Evolutionary conservation across 1,140 invertebrate genomes (phyloP).

Genomic region (Tribolium madens): DNA sequence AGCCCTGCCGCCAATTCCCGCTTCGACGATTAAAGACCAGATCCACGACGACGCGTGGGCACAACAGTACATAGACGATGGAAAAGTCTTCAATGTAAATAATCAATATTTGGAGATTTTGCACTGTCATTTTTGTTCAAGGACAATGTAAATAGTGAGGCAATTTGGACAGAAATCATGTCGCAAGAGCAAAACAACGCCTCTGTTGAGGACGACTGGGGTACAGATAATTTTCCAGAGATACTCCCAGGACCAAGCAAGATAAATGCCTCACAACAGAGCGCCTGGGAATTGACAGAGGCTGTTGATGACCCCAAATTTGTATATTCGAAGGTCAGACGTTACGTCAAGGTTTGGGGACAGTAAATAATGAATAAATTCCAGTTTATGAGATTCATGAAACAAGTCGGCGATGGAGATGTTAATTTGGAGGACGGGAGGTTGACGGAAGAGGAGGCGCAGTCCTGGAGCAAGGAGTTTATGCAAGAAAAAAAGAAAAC

Average conservation of each 20-base stretch:
- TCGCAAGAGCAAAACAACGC: slow-evolving; percentile 57
- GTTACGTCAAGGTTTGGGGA: neutral
- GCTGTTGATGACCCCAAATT: slow-evolving; percentile 76
- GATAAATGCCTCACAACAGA: slow-evolving; percentile 66
- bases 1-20: slow-evolving; percentile 66
- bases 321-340: slow-evolving; percentile 75
- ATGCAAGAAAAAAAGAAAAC: slow-evolving; percentile 53
- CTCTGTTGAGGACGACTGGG: slow-evolving; percentile 51
- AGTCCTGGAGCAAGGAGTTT: slow-evolving; percentile 72
- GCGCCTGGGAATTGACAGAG: slow-evolving; percentile 70
- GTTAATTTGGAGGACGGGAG: slow-evolving; percentile 67
- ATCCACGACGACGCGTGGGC: slow-evolving; percentile 71
- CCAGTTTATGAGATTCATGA: slow-evolving; percentile 90
- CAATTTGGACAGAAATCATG: slow-evolving; percentile 61
- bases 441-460: slow-evolving; percentile 63
- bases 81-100: slow-evolving; percentile 70
- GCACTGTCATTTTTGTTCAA: slow-evolving; percentile 46
- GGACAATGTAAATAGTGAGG: slow-evolving; percentile 55
- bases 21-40: slow-evolving; percentile 69
- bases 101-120: neutral
- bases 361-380: slow-evolving; percentile 32
- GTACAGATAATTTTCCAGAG: neutral
- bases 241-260: slow-evolving; percentile 2
- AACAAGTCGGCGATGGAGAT: slow-evolving; percentile 78
- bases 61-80: slow-evolving; percentile 70